A percentile compares a stretch with the other conserved stretches of the same genome.
These are phyloP conservation scores for Chaetophractus vellerosus DNA, from an alignment of 2,797 vertebrate species.

Conservation along the genomic window DNA sequence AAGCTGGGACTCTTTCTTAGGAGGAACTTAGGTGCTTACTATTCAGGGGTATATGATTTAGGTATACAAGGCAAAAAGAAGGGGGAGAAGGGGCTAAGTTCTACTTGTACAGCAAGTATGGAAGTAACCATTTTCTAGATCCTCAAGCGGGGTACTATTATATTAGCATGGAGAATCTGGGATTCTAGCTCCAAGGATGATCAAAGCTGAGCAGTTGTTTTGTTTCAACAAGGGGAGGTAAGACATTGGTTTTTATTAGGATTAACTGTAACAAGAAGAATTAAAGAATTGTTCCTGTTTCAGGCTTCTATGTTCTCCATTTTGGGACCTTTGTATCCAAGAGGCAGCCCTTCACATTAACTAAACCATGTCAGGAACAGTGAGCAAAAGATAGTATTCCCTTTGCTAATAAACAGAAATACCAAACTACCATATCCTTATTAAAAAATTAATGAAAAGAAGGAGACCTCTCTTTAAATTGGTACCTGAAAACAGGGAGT, in stretches of 20 bases:
- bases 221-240: neutral
- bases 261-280: neutral
- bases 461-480: constrained; percentile 18
- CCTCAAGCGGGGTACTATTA: neutral
- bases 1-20: neutral
- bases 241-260: neutral
- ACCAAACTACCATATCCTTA: neutral
- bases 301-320: neutral
- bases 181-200: neutral
- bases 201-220: neutral
- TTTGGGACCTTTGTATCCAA: neutral
- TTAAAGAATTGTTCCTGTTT: neutral
- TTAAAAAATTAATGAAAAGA: constrained; percentile 31
- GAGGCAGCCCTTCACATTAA: neutral
- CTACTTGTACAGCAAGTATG: neutral
- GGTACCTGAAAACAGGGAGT: neutral
- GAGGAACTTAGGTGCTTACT: neutral
- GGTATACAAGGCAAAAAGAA: neutral
- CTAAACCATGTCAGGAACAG: too few relatives aligned
- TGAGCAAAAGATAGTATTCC: too few relatives aligned
- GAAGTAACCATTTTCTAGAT: neutral
- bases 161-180: neutral
- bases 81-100: neutral
- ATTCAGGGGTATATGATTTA: neutral
- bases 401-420: too few relatives aligned